Percentiles rank a stretch among this genome's conserved stretches.
Conservation (phyloP, 1,140 invertebrate species). For the Lepidurus packardi region DNA sequence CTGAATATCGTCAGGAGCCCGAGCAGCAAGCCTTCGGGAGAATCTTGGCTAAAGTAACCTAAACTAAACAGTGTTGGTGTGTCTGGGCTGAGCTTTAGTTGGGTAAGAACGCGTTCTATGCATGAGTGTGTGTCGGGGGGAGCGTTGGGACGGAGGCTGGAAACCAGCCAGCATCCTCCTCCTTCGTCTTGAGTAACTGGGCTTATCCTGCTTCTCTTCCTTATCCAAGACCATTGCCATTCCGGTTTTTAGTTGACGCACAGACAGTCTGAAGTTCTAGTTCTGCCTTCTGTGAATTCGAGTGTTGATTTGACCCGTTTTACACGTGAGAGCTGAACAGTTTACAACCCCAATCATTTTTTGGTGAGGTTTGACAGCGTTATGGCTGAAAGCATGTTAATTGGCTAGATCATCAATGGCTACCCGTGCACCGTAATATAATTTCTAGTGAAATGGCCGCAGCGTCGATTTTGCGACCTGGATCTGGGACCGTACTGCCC, state of each 20-base stretch:
- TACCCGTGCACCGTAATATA: not conserved
- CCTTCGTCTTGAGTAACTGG: constrained; percentile 4
- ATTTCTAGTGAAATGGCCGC: not conserved
- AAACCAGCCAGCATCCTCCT: constrained; percentile 20
- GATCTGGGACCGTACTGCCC: not conserved
- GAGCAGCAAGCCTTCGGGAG: not conserved
- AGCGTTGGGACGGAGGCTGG: constrained; percentile 4
- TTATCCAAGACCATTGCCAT: not conserved
- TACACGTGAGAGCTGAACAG: not conserved
- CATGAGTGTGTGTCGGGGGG: not conserved
- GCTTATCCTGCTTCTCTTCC: not conserved
- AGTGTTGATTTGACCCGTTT: not conserved
- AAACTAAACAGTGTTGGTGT: not conserved
- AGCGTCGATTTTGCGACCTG: not conserved
- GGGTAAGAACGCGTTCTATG: not conserved
- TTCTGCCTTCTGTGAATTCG: not conserved
- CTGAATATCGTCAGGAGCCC: not conserved
- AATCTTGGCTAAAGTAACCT: not conserved
- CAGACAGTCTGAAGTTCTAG: not conserved
- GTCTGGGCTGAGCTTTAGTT: not conserved
- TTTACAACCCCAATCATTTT: no score
- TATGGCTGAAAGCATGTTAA: no score
- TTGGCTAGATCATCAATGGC: not conserved
- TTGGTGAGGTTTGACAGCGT: no score
- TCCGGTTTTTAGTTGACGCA: constrained; percentile 14